Conservation (phyloP, 2,113 vertebrate genomes). For the Dipodomys stephensi region DNA sequence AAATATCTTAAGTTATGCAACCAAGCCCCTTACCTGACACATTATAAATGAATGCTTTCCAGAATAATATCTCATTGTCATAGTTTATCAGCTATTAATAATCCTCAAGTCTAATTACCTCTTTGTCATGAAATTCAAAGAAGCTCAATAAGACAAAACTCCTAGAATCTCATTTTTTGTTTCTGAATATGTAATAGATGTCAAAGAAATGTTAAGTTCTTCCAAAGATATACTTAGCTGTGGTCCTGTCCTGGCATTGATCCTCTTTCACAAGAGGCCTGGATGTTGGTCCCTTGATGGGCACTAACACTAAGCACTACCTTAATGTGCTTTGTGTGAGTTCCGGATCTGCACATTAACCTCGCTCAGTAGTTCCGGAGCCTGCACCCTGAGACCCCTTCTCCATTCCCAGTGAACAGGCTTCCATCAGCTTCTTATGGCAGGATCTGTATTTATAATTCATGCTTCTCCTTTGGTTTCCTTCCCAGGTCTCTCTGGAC, state of each 20-base stretch:
- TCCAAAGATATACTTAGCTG: not conserved
- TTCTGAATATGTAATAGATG: not conserved
- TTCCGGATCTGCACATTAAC: not conserved
- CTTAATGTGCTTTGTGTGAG: not conserved
- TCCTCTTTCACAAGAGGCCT: not conserved
- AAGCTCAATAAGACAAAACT: not conserved
- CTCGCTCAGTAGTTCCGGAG: conserved; percentile 3
- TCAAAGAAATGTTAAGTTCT: not conserved
- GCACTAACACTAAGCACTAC: not conserved
- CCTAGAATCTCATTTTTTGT: not conserved
- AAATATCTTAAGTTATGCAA: conserved; percentile 52
- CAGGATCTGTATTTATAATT: conserved; percentile 81
- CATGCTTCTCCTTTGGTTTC: conserved; percentile 75
- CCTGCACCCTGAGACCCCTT: not conserved
- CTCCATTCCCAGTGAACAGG: not conserved
- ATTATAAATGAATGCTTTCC: conserved; percentile 48
- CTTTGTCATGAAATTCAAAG: conserved; percentile 23
- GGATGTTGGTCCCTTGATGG: not conserved
- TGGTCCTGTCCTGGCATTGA: not conserved
- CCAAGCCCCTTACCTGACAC: conserved; percentile 31
- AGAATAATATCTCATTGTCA: conserved; percentile 13
- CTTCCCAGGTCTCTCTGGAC: conserved; percentile 72
- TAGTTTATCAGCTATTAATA: not conserved
- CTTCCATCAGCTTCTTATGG: conserved; percentile 53
- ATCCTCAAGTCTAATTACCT: not conserved